Percentiles rank a stretch among this genome's conserved stretches.
phyloP scores from a whole-genome alignment of 2,113 vertebrate genomes.

The Leucosticte australis region DNA sequence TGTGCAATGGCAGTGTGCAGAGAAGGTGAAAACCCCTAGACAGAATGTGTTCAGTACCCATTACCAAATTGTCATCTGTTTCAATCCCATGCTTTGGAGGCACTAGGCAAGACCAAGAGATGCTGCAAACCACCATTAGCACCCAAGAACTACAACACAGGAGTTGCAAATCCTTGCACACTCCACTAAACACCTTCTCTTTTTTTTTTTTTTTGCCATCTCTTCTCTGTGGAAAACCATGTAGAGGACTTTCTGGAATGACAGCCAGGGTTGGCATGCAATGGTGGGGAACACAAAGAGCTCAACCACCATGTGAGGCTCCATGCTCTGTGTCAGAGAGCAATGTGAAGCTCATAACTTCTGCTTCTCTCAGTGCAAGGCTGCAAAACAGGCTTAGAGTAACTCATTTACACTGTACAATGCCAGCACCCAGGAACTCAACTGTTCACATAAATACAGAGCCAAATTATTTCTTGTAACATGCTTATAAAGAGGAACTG shows the following conservation, averaged over 20 bases:
- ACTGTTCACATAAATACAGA: constrained; percentile 22
- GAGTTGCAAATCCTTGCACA: accelerated
- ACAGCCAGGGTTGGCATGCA: neutral
- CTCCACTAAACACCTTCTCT: neutral
- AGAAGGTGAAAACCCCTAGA: neutral
- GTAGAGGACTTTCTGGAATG: neutral
- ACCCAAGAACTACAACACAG: neutral
- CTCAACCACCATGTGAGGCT: neutral
- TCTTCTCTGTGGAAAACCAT: neutral
- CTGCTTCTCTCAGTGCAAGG: neutral
- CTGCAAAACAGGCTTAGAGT: constrained; percentile 21
- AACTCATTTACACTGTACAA: neutral
- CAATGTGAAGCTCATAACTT: neutral
- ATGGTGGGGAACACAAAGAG: neutral
- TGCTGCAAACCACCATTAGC: neutral
- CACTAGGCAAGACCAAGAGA: neutral
- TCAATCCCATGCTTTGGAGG: neutral
- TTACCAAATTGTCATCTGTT: neutral
- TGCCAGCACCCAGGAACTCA: neutral
- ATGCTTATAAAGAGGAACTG: constrained; percentile 38
- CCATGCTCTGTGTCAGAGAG: neutral
- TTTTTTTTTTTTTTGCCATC: neutral
- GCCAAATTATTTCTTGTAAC: constrained; percentile 39
- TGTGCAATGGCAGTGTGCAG: neutral
- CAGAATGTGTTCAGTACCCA: neutral